These are phyloP conservation scores for Acomys russatus DNA, from an alignment of 2,797 vertebrate species.

Conservation along the genomic window DNA sequence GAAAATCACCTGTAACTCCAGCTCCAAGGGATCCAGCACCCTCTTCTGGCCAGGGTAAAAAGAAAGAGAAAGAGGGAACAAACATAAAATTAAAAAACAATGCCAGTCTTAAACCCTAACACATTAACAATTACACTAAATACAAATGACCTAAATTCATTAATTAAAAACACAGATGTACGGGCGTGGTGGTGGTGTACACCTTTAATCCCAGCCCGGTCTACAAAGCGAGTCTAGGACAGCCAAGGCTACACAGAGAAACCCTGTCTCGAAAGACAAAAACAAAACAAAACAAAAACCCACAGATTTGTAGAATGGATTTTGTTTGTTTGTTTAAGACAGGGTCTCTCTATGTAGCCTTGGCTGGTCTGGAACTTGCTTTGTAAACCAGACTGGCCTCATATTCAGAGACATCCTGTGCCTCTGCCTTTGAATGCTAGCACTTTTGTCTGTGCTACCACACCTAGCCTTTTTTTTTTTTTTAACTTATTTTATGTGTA, in stretches of 20 bases:
- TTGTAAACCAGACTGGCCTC: background rate
- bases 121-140: slow-evolving; percentile 16
- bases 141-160: background rate
- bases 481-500: background rate
- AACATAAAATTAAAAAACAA: background rate
- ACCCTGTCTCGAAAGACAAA: too few relatives aligned
- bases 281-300: too few relatives aligned
- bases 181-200: too few relatives aligned
- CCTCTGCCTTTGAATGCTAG: background rate
- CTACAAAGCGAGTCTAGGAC: too few relatives aligned
- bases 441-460: background rate
- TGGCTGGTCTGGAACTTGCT: background rate
- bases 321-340: slow-evolving; percentile 1
- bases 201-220: too few relatives aligned
- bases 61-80: background rate
- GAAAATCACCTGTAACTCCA: background rate
- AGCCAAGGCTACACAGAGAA: too few relatives aligned
- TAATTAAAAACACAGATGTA: background rate
- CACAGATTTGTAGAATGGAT: background rate
- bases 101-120: background rate
- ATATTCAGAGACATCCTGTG: background rate
- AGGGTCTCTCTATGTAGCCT: background rate
- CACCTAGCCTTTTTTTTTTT: background rate
- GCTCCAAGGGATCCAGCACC: background rate
- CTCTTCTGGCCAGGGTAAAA: background rate